Base-by-base conservation (phyloP, 2,888 invertebrate genomes). In the Tipula helvola region DNA sequence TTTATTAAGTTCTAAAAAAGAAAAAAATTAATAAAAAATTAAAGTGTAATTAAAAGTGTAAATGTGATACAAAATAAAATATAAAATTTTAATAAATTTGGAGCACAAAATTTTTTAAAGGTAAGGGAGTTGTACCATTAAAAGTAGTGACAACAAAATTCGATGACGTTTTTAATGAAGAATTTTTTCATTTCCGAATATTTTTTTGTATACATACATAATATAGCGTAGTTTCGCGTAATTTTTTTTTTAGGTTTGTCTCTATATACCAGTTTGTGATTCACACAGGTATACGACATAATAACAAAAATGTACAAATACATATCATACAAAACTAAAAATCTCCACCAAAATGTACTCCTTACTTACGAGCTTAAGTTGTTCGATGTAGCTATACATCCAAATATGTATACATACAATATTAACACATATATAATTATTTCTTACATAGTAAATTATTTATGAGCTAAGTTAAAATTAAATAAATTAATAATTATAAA, bases 401-500 rank as follows among this genome's bases (percentile, higher is more conserved):
- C 28, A 28, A 28, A 28, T 28, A 28, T 28, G 28, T 28, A 52
- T 52, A 47, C n/a, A 47, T 71, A 71, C 28, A 28, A 28, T 2
- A 28, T 28, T 28, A 28, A 28, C 28, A 28, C 28, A 28, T 16
- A 52, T 52, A 52, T 1, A 52, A 52, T 7, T 52, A 52, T 52
- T 52, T 52, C 52, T 52, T 52, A 16, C 5, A 52, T 71, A 71
- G 71, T 71, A 71, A 71, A 71, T 71, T 71, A 71, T 71, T 71
- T 71, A 71, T 71, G 71, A 71, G 71, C 10, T 57, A 57, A 28
- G 71, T 71, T 28, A 71, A 71, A 71, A 71, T 71, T 71, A 71
- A 71, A 71, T 71, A 71, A 71, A 71, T 71, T 71, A 71, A 71
- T 71, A 71, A 71, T 71, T 71, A 71, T 71, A 71, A 71, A 71